Evolutionary conservation across 2,797 vertebrate genomes (phyloP), one percentile per base, ranked within the genome.

Genomic region (Manis pentadactyla): DNA sequence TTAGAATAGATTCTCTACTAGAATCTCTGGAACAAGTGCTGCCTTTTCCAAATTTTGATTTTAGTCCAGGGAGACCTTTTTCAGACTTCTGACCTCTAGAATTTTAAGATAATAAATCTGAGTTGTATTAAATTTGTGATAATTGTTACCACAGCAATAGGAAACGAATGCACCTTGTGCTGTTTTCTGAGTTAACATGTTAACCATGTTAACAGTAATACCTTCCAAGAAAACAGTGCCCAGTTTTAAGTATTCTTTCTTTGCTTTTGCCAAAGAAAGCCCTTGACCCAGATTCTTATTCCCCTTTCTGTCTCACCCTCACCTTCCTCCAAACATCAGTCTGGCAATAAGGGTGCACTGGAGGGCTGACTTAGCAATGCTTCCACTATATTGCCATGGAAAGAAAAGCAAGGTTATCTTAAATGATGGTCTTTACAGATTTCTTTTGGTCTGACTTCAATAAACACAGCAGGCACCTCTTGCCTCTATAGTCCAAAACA

Each of bases 211-310:
- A 79, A 77, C 21, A 87, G 37, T 37, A 74, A 96, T 21, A 71
- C 31, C 21, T 39, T 78, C 75, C 27, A 77, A 81, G 81, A 90
- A 92, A 93, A 51, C 18, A 71, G 15, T 31, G 31, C 46, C 68
- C 21, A 19, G 81, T 64, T 89, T 87, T 61, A 69, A 87, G n/a
- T 64, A 63, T 93, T 55, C 27, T 83, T 81, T 83, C 63, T 55
- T 42, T 86, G 14, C 18, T n/a, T 84, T 84, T 95, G 25, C 27
- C 64, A 83, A 53, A 94, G 84, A 63, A 89, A 78, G 46, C 63
- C 42, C 46, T 7, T 87, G 37, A 84, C 29, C 13, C 53, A 89
- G 13, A 69, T 96, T 86, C 55, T 53, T n/a, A 71, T 57, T 46
- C 46, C n/a, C 4, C 37, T 55, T 88, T 53, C 46, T 31, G 51